Evolutionary conservation across 1,140 invertebrate species (phyloP).

Genomic region (Oscheius sp.): DNA sequence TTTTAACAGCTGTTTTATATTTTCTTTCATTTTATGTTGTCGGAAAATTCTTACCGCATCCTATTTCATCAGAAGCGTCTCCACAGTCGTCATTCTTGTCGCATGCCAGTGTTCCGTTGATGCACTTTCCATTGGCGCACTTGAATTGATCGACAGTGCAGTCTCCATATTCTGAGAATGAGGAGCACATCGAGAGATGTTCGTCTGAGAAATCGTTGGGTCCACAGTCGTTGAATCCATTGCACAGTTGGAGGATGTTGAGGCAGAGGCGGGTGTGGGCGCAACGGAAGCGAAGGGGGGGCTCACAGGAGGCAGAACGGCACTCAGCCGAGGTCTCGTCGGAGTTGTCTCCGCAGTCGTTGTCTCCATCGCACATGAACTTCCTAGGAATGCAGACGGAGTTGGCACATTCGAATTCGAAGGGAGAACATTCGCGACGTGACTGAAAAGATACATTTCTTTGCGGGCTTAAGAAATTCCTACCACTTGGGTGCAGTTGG

Average conservation of each 20-base stretch:
- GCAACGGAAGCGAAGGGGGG: conserved; percentile 58
- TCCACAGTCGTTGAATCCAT: conserved; percentile 58
- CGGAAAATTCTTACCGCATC: conserved; percentile 50
- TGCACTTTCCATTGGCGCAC: conserved; percentile 75
- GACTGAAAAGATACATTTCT: not conserved
- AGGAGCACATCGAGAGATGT: conserved; percentile 56
- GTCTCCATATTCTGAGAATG: conserved; percentile 60
- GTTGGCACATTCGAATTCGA: conserved; percentile 58
- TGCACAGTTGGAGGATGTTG: conserved; percentile 54
- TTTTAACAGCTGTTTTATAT: not conserved
- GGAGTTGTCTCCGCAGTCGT: conserved; percentile 59
- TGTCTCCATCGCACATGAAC: conserved; percentile 54
- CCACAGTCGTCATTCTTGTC: conserved; percentile 92
- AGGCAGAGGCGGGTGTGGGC: conserved; percentile 55
- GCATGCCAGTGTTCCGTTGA: conserved; percentile 89
- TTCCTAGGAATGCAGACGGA: conserved; percentile 56
- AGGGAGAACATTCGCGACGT: conserved; percentile 49
- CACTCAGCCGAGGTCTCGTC: conserved; percentile 57
- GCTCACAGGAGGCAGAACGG: conserved; percentile 53
- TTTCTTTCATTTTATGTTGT: conserved; percentile 1
- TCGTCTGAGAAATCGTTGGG: conserved; percentile 54
- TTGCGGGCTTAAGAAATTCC: too few species aligned
- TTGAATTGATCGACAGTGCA: conserved; percentile 65
- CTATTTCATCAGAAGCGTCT: conserved; percentile 86
- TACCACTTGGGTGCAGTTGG: conserved; percentile 43